phyloP scores from a whole-genome alignment of 2,888 invertebrate genomes.

The Pedicia rivosa region DNA sequence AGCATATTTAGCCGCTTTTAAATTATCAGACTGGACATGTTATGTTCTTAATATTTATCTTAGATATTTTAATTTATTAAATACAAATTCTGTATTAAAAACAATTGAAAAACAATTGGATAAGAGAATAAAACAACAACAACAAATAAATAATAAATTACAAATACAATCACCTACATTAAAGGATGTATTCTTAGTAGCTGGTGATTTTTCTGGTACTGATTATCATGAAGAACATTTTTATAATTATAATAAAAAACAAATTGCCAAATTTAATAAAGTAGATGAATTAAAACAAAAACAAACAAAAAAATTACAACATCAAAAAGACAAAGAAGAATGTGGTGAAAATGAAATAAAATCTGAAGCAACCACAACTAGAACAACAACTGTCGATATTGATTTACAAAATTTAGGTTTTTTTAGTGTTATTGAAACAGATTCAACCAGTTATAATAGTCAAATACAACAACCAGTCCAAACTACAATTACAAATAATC shows the following conservation, averaged over 20 bases:
- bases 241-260: conserved; percentile 11
- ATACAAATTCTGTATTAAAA: conserved; percentile 4
- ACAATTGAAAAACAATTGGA: conserved; percentile 2
- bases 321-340: too few species aligned
- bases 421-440: too few species aligned
- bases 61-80: conserved; percentile 5
- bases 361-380: neutral
- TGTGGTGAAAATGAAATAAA: neutral
- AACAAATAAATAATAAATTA: neutral
- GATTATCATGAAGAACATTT: conserved; percentile 13
- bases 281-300: too few species aligned
- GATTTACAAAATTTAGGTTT: too few species aligned
- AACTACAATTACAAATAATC: too few species aligned
- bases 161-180: conserved; percentile 1
- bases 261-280: neutral
- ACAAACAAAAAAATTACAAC: too few species aligned
- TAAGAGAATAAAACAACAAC: neutral
- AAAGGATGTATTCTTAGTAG: conserved; percentile 19
- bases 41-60: conserved; percentile 6
- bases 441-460: too few species aligned
- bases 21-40: conserved; percentile 7
- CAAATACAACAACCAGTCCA: too few species aligned
- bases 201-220: conserved; percentile 24
- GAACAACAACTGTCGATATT: neutral
- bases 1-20: conserved; percentile 4